Percentiles rank a stretch among this genome's conserved stretches.
These are phyloP conservation scores for Horisme vitalbata DNA, from an alignment of 2,888 invertebrate genomes.

Conservation along the genomic window DNA sequence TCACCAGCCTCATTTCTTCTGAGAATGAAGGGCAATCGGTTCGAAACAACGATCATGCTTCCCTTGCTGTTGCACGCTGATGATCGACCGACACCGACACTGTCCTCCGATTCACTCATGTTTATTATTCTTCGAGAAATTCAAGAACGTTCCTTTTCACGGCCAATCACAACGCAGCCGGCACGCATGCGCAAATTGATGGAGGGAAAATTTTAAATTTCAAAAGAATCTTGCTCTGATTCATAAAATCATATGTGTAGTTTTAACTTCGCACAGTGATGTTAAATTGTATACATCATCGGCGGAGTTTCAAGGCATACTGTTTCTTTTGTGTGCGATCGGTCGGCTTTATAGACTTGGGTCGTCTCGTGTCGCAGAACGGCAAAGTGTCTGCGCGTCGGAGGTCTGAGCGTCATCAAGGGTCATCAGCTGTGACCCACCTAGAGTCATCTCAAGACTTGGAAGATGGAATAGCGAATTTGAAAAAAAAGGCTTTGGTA, in stretches of 20 bases:
- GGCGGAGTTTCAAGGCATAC: conserved; percentile 70
- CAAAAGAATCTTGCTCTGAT: conserved; percentile 40
- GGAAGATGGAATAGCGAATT: conserved; percentile 48
- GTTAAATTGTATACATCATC: conserved; percentile 64
- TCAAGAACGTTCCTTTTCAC: conserved; percentile 55
- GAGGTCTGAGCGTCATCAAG: conserved; percentile 55
- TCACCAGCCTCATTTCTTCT: conserved; percentile 88
- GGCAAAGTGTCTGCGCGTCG: conserved; percentile 63
- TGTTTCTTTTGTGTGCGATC: conserved; percentile 68
- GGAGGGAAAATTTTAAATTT: conserved; percentile 62
- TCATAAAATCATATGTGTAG: conserved; percentile 58
- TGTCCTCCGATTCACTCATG: conserved; percentile 61
- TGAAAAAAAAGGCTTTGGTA: no score
- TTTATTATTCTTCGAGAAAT: conserved; percentile 50
- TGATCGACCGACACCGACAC: conserved; percentile 57
- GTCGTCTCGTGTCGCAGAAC: conserved; percentile 63
- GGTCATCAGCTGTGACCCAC: conserved; percentile 66
- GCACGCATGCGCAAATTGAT: conserved; percentile 66
- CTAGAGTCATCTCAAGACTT: conserved; percentile 50
- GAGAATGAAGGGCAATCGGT: conserved; percentile 93
- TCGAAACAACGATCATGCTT: conserved; percentile 95
- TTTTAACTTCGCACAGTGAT: conserved; percentile 43
- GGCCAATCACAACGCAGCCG: conserved; percentile 66
- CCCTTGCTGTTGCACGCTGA: conserved; percentile 84
- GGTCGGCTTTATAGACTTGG: conserved; percentile 74